These are phyloP conservation scores for Scolopax mira DNA, from an alignment of 2,113 vertebrate species.

Conservation along the genomic window DNA sequence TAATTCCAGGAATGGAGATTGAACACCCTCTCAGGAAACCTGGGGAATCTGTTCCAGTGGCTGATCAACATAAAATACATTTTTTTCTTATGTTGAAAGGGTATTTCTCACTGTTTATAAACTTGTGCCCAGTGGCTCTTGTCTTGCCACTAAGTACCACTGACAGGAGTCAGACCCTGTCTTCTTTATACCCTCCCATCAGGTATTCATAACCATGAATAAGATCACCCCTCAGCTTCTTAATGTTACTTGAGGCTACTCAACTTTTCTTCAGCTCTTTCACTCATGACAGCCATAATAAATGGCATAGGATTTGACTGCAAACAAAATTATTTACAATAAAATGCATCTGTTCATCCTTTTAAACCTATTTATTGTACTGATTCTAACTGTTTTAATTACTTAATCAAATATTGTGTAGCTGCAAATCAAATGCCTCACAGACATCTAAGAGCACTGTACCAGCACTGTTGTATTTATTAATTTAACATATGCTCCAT, in stretches of 20 bases:
- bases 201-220: neutral
- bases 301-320: neutral
- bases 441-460: neutral
- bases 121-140: neutral
- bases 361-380: constrained; percentile 11
- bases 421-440: constrained; percentile 2
- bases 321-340: constrained; percentile 15
- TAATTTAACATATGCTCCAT: constrained; percentile 17
- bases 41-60: neutral
- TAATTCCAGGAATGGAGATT: neutral
- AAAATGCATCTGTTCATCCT: neutral
- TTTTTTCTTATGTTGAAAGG: neutral
- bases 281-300: neutral
- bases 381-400: constrained; percentile 3
- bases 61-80: fast-evolving
- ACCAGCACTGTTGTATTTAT: neutral
- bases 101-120: neutral
- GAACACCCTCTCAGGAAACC: neutral
- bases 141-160: neutral
- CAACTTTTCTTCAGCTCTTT: neutral
- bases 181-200: neutral
- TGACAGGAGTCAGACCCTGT: neutral
- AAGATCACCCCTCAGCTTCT: neutral
- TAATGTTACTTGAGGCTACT: fast-evolving
- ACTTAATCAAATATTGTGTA: constrained; percentile 26